These are phyloP conservation scores for Alcedo atthis DNA, from an alignment of 2,797 vertebrate species.

Conservation along the genomic window DNA sequence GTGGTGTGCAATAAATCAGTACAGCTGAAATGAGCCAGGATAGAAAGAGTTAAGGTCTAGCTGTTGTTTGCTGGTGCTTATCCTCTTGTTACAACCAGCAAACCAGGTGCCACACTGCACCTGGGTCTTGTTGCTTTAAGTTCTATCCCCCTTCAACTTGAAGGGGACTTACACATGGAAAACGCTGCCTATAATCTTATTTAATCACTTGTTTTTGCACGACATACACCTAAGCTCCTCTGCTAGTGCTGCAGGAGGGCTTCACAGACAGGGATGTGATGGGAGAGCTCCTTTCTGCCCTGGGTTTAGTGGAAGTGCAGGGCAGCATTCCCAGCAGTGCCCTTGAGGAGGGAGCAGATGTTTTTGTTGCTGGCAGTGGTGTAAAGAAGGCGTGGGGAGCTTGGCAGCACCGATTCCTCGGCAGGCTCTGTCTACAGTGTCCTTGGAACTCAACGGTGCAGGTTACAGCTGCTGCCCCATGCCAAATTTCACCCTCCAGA, in stretches of 20 bases:
- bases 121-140: fast-evolving
- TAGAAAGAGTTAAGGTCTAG: neutral
- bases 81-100: neutral
- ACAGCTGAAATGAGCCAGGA: neutral
- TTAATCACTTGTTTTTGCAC: neutral
- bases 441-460: too few relatives aligned
- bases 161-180: neutral
- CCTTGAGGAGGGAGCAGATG: neutral
- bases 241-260: neutral
- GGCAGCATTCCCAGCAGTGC: fast-evolving
- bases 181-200: fast-evolving
- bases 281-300: neutral
- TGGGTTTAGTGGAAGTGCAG: neutral
- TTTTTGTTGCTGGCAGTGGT: neutral
- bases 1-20: neutral
- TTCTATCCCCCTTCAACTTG: neutral
- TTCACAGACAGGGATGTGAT: fast-evolving
- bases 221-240: neutral
- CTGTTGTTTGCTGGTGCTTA: neutral
- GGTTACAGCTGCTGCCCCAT: fast-evolving
- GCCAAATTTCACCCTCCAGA: neutral
- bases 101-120: neutral
- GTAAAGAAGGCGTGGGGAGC: neutral
- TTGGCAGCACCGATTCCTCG: neutral
- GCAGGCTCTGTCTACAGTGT: neutral